phyloP scores from a whole-genome alignment of 2,113 vertebrate genomes.

The Lagopus muta region DNA sequence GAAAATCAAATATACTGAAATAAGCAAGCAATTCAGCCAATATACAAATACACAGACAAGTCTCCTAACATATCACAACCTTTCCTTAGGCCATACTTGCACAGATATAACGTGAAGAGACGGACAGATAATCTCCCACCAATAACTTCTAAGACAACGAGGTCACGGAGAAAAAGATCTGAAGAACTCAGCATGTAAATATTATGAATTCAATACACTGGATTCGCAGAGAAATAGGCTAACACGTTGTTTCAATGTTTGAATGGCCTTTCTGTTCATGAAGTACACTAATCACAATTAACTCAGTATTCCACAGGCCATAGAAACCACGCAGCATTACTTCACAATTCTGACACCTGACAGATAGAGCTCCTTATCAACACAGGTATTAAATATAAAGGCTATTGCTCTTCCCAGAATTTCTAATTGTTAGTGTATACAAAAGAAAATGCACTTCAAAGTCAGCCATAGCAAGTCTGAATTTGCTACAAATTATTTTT shows the following conservation, averaged over 20 bases:
- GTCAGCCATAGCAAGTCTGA: neutral
- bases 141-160: neutral
- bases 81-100: neutral
- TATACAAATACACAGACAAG: neutral
- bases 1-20: neutral
- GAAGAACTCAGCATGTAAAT: neutral
- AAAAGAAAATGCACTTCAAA: neutral
- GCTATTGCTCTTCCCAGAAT: neutral
- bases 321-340: neutral
- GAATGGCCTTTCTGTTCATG: neutral
- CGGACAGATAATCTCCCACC: neutral
- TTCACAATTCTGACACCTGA: neutral
- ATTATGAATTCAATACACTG: neutral
- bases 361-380: neutral
- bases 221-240: neutral
- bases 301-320: neutral
- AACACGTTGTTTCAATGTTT: neutral
- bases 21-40: rapidly evolving
- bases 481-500: neutral
- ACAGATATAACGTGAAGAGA: neutral
- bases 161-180: neutral
- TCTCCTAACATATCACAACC: neutral
- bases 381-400: neutral
- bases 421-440: neutral
- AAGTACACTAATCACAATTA: neutral